These are phyloP conservation scores for Chionoecetes opilio DNA, from an alignment of 1,140 invertebrate species.

Conservation along the genomic window DNA sequence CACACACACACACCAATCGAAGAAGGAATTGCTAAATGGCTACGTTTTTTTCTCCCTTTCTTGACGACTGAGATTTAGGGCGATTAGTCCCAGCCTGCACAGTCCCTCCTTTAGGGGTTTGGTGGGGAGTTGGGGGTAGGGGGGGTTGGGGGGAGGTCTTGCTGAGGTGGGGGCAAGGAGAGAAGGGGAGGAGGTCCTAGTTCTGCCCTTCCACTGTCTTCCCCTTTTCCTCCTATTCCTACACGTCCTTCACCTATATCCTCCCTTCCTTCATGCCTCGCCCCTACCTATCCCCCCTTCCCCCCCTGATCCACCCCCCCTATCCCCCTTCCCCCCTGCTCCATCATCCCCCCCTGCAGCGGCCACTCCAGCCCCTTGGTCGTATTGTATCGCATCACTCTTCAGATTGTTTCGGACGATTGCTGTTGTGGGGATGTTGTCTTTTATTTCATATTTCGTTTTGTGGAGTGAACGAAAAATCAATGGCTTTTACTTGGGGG, in stretches of 20 bases:
- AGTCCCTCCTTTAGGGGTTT: not conserved
- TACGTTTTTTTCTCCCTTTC: conserved; percentile 42
- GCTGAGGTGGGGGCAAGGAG: not conserved
- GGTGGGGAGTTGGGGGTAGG: not conserved
- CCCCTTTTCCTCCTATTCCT: conserved; percentile 1
- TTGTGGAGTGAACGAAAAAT: not conserved
- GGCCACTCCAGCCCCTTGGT: not conserved
- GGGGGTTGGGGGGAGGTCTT: not conserved
- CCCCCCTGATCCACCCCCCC: too few species aligned
- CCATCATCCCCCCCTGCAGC: not conserved
- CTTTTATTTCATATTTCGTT: not conserved
- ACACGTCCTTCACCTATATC: not conserved
- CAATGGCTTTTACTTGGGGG: not conserved
- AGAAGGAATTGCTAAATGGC: conserved; percentile 51
- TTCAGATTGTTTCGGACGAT: conserved; percentile 28
- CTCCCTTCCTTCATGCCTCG: not conserved
- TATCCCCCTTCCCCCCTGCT: too few species aligned
- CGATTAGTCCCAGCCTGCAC: conserved; percentile 34
- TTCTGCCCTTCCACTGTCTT: not conserved
- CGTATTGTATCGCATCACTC: not conserved
- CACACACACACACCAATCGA: conserved; percentile 59
- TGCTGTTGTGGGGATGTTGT: not conserved
- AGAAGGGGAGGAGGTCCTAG: conserved; percentile 20
- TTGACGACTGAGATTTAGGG: conserved; percentile 50
- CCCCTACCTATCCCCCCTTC: too few species aligned